phyloP scores from a whole-genome alignment of 30 jellyfish, hydroid and myxozoan genomes.

The Aurelia sp. region DNA sequence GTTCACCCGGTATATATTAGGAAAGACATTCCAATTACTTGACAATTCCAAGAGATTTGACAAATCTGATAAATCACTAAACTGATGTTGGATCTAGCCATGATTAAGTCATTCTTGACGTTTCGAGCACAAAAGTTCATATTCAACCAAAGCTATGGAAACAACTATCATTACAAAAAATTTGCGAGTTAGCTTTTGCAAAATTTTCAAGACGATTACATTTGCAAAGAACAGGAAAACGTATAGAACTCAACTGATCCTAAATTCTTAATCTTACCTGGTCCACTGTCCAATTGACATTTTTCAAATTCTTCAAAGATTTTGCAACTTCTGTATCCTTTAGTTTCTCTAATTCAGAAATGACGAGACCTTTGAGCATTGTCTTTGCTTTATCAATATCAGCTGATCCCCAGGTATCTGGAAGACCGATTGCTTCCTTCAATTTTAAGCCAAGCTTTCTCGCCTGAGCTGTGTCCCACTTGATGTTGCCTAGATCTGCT shows the following conservation, averaged over 20 bases:
- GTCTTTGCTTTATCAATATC: conserved; percentile 30
- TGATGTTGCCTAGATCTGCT: conserved; percentile 38
- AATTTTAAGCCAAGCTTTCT: conserved; percentile 35
- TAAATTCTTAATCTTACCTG: conserved; percentile 48
- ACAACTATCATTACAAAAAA: no score
- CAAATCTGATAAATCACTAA: no score
- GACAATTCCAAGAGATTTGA: no score
- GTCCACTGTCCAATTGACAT: conserved; percentile 69
- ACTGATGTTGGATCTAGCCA: no score
- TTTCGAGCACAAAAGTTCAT: no score
- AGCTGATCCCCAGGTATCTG: conserved; percentile 58
- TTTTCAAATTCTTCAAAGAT: conserved; percentile 31
- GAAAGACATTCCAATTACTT: no score
- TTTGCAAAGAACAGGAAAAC: not conserved
- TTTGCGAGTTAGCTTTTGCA: no score
- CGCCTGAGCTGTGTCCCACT: conserved; percentile 70
- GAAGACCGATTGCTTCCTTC: conserved; percentile 55
- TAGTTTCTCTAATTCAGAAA: conserved; percentile 60
- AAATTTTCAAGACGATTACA: not conserved
- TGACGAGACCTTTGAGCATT: conserved; percentile 42
- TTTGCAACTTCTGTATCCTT: conserved; percentile 18
- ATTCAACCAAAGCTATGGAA: no score
- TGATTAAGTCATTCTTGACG: no score
- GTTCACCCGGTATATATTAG: no score
- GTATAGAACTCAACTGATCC: not conserved